A percentile compares a stretch with the other conserved stretches of the same genome.
These are phyloP conservation scores for Diadegma fenestrale DNA, from an alignment of 2,888 invertebrate species.

Conservation along the genomic window DNA sequence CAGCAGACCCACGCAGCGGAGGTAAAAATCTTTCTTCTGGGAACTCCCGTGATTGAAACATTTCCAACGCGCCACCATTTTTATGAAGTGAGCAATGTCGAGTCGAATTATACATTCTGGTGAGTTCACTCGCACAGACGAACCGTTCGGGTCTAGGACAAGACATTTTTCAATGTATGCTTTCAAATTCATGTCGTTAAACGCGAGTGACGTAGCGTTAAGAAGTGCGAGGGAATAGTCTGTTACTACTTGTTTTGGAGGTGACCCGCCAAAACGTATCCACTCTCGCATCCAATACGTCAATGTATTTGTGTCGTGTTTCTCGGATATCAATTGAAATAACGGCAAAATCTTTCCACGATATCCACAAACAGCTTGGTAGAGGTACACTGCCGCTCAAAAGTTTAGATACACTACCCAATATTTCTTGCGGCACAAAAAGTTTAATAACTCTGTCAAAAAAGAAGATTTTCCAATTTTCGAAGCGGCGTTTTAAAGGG, in stretches of 20 bases:
- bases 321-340: conserved; percentile 72
- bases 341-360: conserved; percentile 70
- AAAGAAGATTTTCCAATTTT: no score
- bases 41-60: conserved; percentile 61
- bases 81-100: conserved; percentile 74
- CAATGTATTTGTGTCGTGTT: conserved; percentile 70
- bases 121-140: conserved; percentile 15
- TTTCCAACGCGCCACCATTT: conserved; percentile 65
- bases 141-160: conserved; percentile 13
- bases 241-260: conserved; percentile 65
- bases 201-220: conserved; percentile 68
- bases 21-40: conserved; percentile 68
- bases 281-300: conserved; percentile 70
- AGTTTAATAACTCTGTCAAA: no score
- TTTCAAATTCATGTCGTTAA: conserved; percentile 59
- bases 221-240: conserved; percentile 71
- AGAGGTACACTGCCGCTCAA: no score
- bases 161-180: conserved; percentile 66
- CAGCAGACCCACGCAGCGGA: conserved; percentile 66
- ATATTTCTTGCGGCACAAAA: no score
- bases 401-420: no score
- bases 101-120: conserved; percentile 64
- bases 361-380: conserved; percentile 68
- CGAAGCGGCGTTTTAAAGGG: no score
- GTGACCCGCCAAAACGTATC: conserved; percentile 65